A percentile compares a stretch with the other conserved stretches of the same genome.
Evolutionary conservation across 2,797 vertebrate genomes (phyloP).

Genomic region (Hoplostethus mediterraneus): DNA sequence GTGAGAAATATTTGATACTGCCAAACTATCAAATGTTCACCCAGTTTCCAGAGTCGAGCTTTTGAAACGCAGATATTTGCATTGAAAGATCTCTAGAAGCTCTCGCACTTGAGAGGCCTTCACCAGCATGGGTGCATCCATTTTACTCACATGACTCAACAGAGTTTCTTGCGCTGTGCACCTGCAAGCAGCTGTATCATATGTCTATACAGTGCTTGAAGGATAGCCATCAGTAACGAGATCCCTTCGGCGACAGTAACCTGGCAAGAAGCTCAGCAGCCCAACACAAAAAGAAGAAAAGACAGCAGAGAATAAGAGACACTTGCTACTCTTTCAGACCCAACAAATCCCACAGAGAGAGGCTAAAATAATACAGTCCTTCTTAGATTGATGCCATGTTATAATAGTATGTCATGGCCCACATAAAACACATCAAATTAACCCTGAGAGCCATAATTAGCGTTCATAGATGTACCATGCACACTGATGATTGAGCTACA

Average conservation of each 20-base stretch:
- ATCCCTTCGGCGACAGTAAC: slow-evolving; percentile 58
- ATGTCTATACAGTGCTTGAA: slow-evolving; percentile 57
- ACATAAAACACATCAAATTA: slow-evolving; percentile 77
- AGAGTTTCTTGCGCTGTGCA: slow-evolving; percentile 46
- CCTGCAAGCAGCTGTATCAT: slow-evolving; percentile 58
- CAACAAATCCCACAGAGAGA: slow-evolving; percentile 55
- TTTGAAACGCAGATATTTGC: slow-evolving; percentile 18
- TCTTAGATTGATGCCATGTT: slow-evolving; percentile 62
- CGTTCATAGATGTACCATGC: slow-evolving; percentile 53
- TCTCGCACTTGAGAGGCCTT: slow-evolving; percentile 31
- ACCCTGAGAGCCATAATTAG: slow-evolving; percentile 71
- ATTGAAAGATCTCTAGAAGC: slow-evolving; percentile 9
- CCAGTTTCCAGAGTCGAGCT: slow-evolving; percentile 15
- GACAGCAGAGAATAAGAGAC: slow-evolving; percentile 25
- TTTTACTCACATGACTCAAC: slow-evolving; percentile 62
- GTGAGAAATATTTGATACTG: slow-evolving; percentile 32
- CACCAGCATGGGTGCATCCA: slow-evolving; percentile 29
- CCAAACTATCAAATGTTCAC: slow-evolving; percentile 32
- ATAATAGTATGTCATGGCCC: slow-evolving; percentile 71
- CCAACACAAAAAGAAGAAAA: slow-evolving; percentile 31
- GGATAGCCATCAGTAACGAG: slow-evolving; percentile 61
- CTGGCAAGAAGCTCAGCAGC: slow-evolving; percentile 38
- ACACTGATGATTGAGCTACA: slow-evolving; percentile 4
- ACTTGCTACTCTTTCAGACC: slow-evolving; percentile 36
- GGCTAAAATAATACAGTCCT: slow-evolving; percentile 71